These are phyloP conservation scores for Acyrthosiphon pisum DNA, from an alignment of 1,140 invertebrate genomes.

Conservation along the genomic window DNA sequence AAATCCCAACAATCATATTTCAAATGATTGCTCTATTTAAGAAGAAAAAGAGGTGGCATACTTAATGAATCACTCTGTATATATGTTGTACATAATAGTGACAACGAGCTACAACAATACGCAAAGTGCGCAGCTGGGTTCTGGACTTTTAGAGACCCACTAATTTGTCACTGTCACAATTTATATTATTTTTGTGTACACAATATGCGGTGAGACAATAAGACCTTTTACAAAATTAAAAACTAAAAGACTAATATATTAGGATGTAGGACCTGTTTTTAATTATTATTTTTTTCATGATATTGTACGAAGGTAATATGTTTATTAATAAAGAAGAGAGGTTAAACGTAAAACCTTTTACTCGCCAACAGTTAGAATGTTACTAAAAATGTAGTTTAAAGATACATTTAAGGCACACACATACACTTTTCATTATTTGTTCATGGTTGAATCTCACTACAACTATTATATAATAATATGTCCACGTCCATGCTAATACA, in stretches of 20 bases:
- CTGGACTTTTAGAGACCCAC: background rate
- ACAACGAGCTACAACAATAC: background rate
- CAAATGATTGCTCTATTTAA: too few relatives aligned
- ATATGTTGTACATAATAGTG: background rate
- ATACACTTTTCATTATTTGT: background rate
- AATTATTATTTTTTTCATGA: background rate
- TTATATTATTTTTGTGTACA: conserved; percentile 8
- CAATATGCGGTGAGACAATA: background rate
- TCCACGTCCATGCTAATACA: background rate
- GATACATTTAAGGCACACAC: background rate
- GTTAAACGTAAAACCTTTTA: background rate
- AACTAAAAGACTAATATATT: background rate
- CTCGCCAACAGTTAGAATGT: background rate
- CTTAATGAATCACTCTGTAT: too few relatives aligned
- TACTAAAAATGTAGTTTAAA: background rate
- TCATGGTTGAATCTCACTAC: background rate
- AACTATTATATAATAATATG: background rate
- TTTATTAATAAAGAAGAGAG: background rate
- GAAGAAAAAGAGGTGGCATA: too few relatives aligned
- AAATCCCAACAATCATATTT: too few relatives aligned
- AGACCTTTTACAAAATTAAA: conserved; percentile 16
- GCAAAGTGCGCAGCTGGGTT: background rate
- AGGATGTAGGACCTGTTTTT: background rate
- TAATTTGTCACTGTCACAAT: background rate
- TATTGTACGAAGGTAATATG: background rate